phyloP scores from a whole-genome alignment of 2,888 invertebrate genomes.

The Eristalis intricaria region DNA sequence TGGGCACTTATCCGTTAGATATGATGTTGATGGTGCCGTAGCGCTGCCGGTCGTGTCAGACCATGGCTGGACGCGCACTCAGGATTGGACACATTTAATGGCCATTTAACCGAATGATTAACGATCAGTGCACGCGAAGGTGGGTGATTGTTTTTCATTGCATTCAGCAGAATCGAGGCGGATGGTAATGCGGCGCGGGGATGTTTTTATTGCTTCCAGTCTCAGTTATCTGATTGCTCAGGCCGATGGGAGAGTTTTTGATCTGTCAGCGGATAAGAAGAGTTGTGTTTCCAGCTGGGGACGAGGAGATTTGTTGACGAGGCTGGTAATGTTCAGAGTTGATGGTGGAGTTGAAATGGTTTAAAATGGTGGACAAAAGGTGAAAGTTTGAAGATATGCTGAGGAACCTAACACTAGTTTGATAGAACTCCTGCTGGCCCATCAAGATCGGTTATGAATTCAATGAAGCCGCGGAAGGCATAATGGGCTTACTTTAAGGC shows the following conservation, averaged over 20 bases:
- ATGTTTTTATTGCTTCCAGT: constrained; percentile 65
- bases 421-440: no score
- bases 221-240: constrained; percentile 5
- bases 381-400: no score
- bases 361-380: no score
- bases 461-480: no score
- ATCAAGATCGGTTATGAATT: no score
- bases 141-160: constrained; percentile 66
- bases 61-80: constrained; percentile 71
- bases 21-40: constrained; percentile 62
- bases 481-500: no score
- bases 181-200: constrained; percentile 57
- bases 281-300: constrained; percentile 28
- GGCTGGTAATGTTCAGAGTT: no score
- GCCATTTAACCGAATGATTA: constrained; percentile 81
- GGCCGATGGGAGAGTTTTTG: constrained; percentile 50
- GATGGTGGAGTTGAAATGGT: no score
- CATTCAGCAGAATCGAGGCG: constrained; percentile 30
- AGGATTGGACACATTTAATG: constrained; percentile 80
- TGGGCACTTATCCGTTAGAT: constrained; percentile 72
- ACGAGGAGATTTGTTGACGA: no score
- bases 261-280: constrained; percentile 65
- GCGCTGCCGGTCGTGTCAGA: constrained; percentile 5
- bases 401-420: no score
- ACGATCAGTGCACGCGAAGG: constrained; percentile 74